phyloP scores from a whole-genome alignment of 2,797 vertebrate species.

The Gambusia yucatana region DNA sequence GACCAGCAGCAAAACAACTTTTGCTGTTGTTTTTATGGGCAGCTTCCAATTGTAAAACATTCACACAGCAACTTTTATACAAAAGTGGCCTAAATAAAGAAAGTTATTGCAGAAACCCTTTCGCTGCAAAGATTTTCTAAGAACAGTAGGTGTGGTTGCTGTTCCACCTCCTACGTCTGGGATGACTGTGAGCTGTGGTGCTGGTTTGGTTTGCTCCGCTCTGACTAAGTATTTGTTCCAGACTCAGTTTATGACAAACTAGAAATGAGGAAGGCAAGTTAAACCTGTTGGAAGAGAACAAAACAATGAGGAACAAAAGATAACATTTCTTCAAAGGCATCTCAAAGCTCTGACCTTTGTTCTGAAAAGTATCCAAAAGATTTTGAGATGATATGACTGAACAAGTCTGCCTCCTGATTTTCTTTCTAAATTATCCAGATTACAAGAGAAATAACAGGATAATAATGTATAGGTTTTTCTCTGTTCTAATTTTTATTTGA shows the following conservation, averaged over 20 bases:
- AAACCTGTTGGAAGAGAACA: slow-evolving; percentile 17
- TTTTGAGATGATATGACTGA: not conserved
- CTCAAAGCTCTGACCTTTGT: not conserved
- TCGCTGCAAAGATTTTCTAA: not conserved
- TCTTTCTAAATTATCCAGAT: not conserved
- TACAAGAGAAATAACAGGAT: not conserved
- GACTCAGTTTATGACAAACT: slow-evolving; percentile 11
- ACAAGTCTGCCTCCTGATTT: not conserved
- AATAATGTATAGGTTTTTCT: not conserved
- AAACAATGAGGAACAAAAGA: not conserved
- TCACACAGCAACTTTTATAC: not conserved
- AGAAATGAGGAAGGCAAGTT: slow-evolving; percentile 9
- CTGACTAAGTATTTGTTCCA: not conserved
- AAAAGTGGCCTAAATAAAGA: not conserved
- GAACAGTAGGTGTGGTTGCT: not conserved
- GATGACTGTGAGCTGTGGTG: not conserved
- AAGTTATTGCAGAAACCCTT: not conserved
- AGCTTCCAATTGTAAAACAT: not conserved
- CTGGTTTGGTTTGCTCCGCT: not conserved
- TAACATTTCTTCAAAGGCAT: not conserved
- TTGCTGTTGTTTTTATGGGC: not conserved
- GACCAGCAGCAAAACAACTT: not conserved
- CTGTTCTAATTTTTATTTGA: not conserved
- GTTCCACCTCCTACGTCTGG: not conserved
- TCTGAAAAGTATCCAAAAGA: not conserved